phyloP scores from a whole-genome alignment of 2,113 vertebrate species.

The Rissa tridactyla region DNA sequence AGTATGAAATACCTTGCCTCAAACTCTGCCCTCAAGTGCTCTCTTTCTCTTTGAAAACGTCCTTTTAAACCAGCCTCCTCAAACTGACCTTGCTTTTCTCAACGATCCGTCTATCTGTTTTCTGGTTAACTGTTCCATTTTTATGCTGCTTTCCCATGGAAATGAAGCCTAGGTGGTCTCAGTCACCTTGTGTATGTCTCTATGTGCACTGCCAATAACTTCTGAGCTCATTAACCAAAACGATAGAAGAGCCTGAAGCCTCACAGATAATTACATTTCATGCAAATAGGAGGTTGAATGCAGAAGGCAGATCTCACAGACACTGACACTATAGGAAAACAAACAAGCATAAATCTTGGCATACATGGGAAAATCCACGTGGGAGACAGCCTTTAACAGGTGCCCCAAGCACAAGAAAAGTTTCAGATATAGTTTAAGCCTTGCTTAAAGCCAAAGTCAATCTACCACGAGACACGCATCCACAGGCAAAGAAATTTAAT shows the following conservation, averaged over 20 bases:
- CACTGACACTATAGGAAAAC: background rate
- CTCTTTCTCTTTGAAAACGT: background rate
- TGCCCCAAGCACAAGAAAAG: background rate
- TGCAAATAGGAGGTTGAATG: background rate
- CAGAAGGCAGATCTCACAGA: background rate
- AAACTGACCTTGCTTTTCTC: background rate
- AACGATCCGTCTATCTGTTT: background rate
- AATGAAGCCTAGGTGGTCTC: background rate
- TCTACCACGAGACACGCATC: background rate
- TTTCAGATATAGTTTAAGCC: background rate
- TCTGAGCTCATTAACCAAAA: slow-evolving; percentile 27
- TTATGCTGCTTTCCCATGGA: background rate
- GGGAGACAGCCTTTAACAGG: background rate
- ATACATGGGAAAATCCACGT: background rate
- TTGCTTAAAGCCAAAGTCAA: slow-evolving; percentile 3
- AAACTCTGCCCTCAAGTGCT: background rate
- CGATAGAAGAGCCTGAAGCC: background rate
- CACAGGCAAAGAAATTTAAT: background rate
- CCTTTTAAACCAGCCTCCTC: background rate
- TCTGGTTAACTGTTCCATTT: background rate
- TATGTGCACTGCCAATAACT: background rate
- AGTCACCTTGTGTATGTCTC: background rate
- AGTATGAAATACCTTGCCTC: background rate
- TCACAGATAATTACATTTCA: slow-evolving; percentile 26
- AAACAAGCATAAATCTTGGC: background rate